Evolutionary conservation across 2,113 vertebrate species (phyloP), one percentile per base, ranked within the genome.

Genomic region (Plecotus auritus): DNA sequence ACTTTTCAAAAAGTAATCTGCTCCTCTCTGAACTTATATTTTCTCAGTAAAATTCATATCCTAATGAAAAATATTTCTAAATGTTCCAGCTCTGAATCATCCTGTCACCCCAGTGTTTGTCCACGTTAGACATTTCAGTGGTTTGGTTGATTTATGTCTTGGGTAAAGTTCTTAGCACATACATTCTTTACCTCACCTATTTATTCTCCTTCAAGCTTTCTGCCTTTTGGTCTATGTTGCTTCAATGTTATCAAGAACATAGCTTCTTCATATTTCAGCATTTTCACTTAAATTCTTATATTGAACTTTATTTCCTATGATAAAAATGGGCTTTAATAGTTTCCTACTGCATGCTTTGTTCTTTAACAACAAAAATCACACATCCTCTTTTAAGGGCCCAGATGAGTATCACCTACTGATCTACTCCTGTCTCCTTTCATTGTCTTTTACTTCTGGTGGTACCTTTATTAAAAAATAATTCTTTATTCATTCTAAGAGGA

Each of bases 231-330:
- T 85, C 23, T 66, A 28, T 81, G 30, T 47, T 88, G 7, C 26
- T 40, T 81, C 82, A 42, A n/a, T 76, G 23, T 73, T 66, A 88
- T 59, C 16, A 83, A 90, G 13, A 72, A 35, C 37, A 74, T 42
- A 81, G 17, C 22, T 49, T 85, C 73, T 86, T 95, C 30, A 59
- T 51, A 61, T 80, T 90, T 78, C 17, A 92, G 37, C 22, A 74
- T 95, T 96, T 96, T 94, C 35, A 91, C 61, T 81, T 88, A 88
- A 81, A 78, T 14, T 37, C 40, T 85, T 9, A 67, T 56, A 42
- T 69, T 83, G 37, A 93, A 76, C 35, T 84, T 49, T 32, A 66
- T 56, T 89, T 80, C 7, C 4, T 69, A 37, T 78, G 30, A 73
- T 91, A 85, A 93, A 95, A 76, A 30, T 47, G 6, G 16, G 77